These are phyloP conservation scores for Reticulitermes lucifugus DNA, from an alignment of 2,888 invertebrate genomes.

Conservation along the genomic window DNA sequence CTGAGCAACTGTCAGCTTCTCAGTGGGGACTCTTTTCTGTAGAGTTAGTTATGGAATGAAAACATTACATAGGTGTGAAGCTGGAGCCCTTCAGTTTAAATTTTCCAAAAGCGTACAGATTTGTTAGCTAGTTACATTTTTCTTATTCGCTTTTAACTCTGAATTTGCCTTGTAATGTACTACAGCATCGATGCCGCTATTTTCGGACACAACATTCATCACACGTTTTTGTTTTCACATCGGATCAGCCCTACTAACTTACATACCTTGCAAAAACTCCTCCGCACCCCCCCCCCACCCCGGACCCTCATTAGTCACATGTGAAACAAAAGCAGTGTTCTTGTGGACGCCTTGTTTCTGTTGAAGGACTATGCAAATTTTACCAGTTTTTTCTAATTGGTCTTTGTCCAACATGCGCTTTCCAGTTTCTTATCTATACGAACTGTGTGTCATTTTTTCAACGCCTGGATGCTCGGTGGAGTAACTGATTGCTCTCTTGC, in stretches of 20 bases:
- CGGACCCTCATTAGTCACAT: neutral
- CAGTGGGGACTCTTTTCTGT: too few relatives aligned
- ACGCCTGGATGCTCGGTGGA: too few relatives aligned
- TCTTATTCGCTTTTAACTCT: neutral
- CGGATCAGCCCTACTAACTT: neutral
- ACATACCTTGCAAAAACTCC: neutral
- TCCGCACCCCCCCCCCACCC: neutral
- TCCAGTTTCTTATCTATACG: too few relatives aligned
- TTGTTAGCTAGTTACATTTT: neutral
- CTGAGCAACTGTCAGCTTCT: too few relatives aligned
- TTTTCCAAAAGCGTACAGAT: neutral
- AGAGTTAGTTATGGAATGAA: too few relatives aligned
- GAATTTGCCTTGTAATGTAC: constrained; percentile 1
- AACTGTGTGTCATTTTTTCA: too few relatives aligned
- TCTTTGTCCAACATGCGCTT: too few relatives aligned
- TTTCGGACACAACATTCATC: neutral
- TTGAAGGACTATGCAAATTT: neutral
- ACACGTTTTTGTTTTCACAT: neutral
- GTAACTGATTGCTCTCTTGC: too few relatives aligned
- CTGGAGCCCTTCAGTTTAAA: neutral
- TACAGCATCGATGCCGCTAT: neutral
- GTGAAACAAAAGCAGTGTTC: neutral
- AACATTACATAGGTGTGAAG: neutral
- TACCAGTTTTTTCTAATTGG: neutral
- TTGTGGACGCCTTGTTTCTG: neutral